Conservation (phyloP, 2,888 invertebrate species). For the Macrosiphum euphorbiae region DNA sequence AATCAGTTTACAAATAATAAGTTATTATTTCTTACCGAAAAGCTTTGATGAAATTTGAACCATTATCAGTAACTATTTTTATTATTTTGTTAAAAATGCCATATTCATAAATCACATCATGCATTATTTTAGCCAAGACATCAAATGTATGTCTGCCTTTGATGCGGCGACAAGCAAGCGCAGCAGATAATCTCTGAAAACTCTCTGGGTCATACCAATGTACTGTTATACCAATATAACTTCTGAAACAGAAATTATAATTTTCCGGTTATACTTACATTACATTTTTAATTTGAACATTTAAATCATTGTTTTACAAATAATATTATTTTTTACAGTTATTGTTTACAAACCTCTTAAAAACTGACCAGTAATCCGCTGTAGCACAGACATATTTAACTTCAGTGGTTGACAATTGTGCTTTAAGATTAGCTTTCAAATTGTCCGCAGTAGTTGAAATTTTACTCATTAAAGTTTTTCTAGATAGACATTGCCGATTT, state of each 20-base stretch:
- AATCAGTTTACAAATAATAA: neutral
- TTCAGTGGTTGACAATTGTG: neutral
- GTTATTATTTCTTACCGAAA: neutral
- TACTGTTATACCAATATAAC: neutral
- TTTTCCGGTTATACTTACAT: too few species aligned
- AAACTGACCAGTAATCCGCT: constrained; percentile 22
- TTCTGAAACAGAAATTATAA: neutral
- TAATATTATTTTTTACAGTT: too few species aligned
- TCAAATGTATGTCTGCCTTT: constrained; percentile 17
- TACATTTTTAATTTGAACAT: too few species aligned
- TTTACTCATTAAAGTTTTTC: constrained; percentile 11
- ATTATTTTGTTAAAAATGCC: neutral
- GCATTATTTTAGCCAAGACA: constrained; percentile 5
- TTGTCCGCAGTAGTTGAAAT: neutral
- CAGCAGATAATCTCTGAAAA: too few species aligned
- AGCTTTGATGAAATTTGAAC: constrained; percentile 2
- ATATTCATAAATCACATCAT: neutral
- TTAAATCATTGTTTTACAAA: neutral
- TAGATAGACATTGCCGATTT: neutral
- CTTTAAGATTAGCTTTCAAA: neutral
- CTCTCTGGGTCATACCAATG: neutral
- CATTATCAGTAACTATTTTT: constrained; percentile 20
- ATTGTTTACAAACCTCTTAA: neutral
- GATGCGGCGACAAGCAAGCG: neutral
- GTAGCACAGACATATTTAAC: constrained; percentile 24